Conservation (phyloP, 2,113 vertebrate species). For the Amblyornis subalaris region DNA sequence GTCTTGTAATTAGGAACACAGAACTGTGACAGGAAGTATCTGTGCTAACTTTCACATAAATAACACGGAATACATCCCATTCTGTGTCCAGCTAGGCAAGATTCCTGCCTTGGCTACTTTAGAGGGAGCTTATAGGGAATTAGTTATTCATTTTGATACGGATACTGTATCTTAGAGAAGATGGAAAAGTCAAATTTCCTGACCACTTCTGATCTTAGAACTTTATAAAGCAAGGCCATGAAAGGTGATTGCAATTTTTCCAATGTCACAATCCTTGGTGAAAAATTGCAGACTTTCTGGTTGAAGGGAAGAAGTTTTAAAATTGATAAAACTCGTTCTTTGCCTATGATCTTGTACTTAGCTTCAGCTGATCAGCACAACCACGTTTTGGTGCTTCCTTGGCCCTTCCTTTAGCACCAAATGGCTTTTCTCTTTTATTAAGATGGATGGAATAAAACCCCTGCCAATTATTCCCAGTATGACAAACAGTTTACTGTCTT, state of each 20-base stretch:
- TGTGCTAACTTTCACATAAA: not conserved
- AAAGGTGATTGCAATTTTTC: not conserved
- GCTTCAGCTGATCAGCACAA: not conserved
- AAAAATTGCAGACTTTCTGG: not conserved
- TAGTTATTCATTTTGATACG: not conserved
- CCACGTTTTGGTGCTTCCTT: not conserved
- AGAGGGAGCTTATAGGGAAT: not conserved
- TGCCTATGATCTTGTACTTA: not conserved
- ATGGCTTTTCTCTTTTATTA: not conserved
- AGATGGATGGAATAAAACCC: too few relatives aligned
- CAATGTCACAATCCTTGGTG: not conserved
- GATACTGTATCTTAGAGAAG: not conserved
- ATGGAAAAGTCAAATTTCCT: not conserved
- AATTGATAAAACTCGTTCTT: not conserved
- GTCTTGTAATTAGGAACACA: not conserved
- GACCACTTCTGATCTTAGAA: not conserved
- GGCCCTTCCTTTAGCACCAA: not conserved
- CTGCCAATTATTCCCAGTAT: not conserved
- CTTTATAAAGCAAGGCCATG: not conserved
- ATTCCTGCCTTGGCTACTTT: not conserved
- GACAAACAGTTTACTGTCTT: not conserved
- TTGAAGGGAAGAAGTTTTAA: not conserved
- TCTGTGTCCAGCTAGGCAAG: not conserved
- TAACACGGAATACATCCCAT: not conserved
- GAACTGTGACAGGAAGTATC: not conserved